Conservation (phyloP, 2,888 invertebrate genomes). For the Meandrusa payeni region DNA sequence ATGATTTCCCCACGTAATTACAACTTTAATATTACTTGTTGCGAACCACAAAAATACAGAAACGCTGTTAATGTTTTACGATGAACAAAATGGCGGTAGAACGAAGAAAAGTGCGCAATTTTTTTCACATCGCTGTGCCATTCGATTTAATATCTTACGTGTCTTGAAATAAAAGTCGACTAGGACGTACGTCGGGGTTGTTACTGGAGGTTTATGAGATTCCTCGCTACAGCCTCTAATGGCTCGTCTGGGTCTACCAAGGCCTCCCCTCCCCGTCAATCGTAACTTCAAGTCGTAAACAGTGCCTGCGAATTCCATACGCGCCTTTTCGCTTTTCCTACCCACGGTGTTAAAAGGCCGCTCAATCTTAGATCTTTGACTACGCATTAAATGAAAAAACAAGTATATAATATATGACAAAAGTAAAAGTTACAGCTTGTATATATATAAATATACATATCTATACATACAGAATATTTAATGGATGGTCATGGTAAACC, state of each 20-base stretch:
- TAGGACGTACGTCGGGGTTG: slow-evolving; percentile 34
- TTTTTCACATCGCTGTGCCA: slow-evolving; percentile 29
- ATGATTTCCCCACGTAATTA: slow-evolving; percentile 49
- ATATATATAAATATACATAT: too few relatives aligned
- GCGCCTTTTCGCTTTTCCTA: slow-evolving; percentile 14
- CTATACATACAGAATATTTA: too few relatives aligned
- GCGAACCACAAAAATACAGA: slow-evolving; percentile 62
- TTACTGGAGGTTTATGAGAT: slow-evolving; percentile 53
- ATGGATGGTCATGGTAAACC: too few relatives aligned
- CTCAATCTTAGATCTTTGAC: neutral
- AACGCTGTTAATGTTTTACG: slow-evolving; percentile 73
- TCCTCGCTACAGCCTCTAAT: slow-evolving; percentile 69
- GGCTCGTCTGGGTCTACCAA: slow-evolving; percentile 58
- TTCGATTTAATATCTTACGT: slow-evolving; percentile 40
- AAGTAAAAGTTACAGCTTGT: too few relatives aligned
- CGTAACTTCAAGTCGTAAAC: slow-evolving; percentile 66
- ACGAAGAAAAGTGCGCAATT: slow-evolving; percentile 45
- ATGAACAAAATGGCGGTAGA: slow-evolving; percentile 64
- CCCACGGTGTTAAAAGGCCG: slow-evolving; percentile 12
- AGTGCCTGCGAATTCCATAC: slow-evolving; percentile 46
- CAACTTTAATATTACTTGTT: slow-evolving; percentile 72
- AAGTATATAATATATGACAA: neutral
- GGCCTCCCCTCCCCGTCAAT: slow-evolving; percentile 41
- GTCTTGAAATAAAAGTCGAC: slow-evolving; percentile 36
- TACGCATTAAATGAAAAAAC: neutral